Conservation (phyloP, 2,888 invertebrate genomes). For the Machimus atricapillus region DNA sequence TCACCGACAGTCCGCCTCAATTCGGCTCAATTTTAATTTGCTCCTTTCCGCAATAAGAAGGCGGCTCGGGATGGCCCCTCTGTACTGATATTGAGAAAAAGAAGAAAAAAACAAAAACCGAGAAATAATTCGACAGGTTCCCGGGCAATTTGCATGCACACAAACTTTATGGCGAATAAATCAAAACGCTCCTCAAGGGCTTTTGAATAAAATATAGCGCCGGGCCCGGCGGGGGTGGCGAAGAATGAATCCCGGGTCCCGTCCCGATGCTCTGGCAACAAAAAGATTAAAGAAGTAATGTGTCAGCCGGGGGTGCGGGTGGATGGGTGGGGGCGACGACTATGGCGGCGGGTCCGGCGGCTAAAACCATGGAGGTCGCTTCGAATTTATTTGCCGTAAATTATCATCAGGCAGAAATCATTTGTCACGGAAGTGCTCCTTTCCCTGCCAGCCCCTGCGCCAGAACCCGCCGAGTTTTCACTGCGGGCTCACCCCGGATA, state of each 20-base stretch:
- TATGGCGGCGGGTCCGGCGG: background rate
- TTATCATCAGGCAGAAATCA: slow-evolving; percentile 43
- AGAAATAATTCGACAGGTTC: slow-evolving; percentile 25
- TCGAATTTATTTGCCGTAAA: slow-evolving; percentile 43
- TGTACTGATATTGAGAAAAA: background rate
- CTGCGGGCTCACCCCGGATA: slow-evolving; percentile 11
- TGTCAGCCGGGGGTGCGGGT: slow-evolving; percentile 4
- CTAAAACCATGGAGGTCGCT: slow-evolving; percentile 31
- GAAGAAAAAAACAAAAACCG: background rate
- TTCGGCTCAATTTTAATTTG: background rate
- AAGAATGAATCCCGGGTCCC: background rate
- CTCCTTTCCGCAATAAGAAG: background rate
- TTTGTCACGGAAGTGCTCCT: slow-evolving; percentile 41
- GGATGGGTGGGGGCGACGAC: background rate
- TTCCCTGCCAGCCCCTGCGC: background rate
- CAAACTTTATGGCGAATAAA: slow-evolving; percentile 40
- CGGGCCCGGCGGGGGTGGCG: background rate
- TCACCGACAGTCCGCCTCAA: background rate
- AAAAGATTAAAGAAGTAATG: slow-evolving; percentile 23
- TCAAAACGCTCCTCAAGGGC: slow-evolving; percentile 39
- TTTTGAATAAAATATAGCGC: slow-evolving; percentile 28
- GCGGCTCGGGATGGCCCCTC: background rate
- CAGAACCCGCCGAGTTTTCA: background rate
- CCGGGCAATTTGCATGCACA: slow-evolving; percentile 37
- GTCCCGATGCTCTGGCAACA: slow-evolving; percentile 8